Evolutionary conservation across 2,113 vertebrate genomes (phyloP).

Genomic region (Cyphomyrus discorhynchus): DNA sequence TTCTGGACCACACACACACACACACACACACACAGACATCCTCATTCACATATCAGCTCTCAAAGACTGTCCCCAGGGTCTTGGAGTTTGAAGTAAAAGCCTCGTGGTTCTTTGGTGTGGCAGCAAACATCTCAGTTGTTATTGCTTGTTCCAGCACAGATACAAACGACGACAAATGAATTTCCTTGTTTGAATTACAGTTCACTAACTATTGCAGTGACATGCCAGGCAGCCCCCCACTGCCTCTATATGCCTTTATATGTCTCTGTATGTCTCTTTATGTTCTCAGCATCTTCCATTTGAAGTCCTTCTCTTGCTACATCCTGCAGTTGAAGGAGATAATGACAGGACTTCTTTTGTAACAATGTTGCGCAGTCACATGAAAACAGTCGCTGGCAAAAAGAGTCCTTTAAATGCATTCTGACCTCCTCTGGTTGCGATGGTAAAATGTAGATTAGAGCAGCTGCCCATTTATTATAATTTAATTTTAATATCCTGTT

Average conservation of each 20-base stretch:
- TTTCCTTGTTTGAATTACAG: background rate
- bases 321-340: background rate
- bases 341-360: background rate
- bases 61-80: background rate
- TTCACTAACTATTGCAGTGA: background rate
- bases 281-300: background rate
- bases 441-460: background rate
- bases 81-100: background rate
- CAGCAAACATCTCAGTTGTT: background rate
- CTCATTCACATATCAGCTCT: background rate
- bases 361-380: background rate
- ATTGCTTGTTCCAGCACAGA: background rate
- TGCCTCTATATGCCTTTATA: too few species aligned
- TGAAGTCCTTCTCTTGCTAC: background rate
- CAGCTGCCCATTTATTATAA: background rate
- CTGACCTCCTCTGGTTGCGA: background rate
- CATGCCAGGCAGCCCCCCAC: background rate
- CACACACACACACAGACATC: background rate
- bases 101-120: background rate
- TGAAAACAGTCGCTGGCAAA: background rate
- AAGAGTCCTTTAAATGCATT: background rate
- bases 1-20: too few species aligned
- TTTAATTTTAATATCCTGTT: background rate
- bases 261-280: background rate
- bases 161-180: background rate